Base-by-base conservation (phyloP, 2,113 vertebrate species). In the Malurus elegans region DNA sequence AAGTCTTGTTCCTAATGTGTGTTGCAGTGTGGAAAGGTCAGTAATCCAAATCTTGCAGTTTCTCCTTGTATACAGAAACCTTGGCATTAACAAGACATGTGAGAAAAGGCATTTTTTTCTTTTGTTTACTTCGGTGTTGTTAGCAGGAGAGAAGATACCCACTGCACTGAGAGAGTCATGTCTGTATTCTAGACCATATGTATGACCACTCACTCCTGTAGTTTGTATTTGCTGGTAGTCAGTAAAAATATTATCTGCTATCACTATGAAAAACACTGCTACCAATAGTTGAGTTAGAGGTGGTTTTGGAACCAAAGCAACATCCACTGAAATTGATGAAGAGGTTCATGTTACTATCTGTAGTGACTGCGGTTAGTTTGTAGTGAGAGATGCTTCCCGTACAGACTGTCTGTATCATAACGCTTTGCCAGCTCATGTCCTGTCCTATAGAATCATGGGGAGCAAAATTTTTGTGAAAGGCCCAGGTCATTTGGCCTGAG, bases 71-170 rank as follows among this genome's bases (percentile, higher is more conserved):
- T 3, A 72, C 24, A 72, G 76, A 74, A 93, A 75, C 10, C 17
- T 28, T 56, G 51, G 29, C 7, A 1, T 84, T 91, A 57, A 40
- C 0, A 0, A 57, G 45, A n/a, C 11, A 48, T 60, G 5, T 34
- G 48, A 79, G 42, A 87, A 66, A 73, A 38, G 36, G 6, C n/a
- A 36, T 91, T 95, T 64, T 24, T 61, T 64, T 76, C 12, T 71
- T 82, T 50, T 56, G 25, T n/a, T 70, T 51, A 40, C 25, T 69
- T 53, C 47, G 2, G 9, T 71, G 6, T 8, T 81, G 10, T 40
- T 87, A 72, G 42, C 23, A 25, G 48, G 26, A 84, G 45, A 69
- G 26, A 29, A 40, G 54, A 61, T 66, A 42, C 10, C 12, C 18
- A 15, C 48, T 87, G 28, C 28, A 17, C 25, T 54, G n/a, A 88